Evolutionary conservation across 2,888 invertebrate genomes (phyloP).

Genomic region (Ennomos erosarius): DNA sequence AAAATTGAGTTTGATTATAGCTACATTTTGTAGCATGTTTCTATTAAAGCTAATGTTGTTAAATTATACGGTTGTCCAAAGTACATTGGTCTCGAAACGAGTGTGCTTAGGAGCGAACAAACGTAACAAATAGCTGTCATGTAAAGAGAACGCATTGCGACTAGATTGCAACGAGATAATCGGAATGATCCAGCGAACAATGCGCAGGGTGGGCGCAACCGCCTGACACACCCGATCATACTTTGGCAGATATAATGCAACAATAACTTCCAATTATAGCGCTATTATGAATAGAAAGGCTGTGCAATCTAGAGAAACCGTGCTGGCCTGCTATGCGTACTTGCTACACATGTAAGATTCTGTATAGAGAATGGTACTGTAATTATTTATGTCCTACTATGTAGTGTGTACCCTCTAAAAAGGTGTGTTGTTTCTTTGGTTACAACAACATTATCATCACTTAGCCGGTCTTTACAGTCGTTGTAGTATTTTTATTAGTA

Average conservation of each 20-base stretch:
- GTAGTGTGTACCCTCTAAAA: too few species aligned
- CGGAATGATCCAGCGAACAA: constrained; percentile 43
- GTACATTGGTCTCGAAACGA: constrained; percentile 22
- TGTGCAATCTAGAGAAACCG: not conserved
- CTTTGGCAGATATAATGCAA: constrained; percentile 30
- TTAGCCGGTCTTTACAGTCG: too few species aligned
- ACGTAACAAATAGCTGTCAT: constrained; percentile 39
- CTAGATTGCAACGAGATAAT: constrained; percentile 49
- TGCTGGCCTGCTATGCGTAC: not conserved
- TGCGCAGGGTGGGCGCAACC: constrained; percentile 44
- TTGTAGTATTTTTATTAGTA: too few species aligned
- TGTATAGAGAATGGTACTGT: not conserved
- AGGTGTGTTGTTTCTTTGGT: too few species aligned
- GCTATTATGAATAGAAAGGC: constrained; percentile 21
- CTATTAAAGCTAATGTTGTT: constrained; percentile 21
- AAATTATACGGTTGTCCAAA: constrained; percentile 25
- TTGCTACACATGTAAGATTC: not conserved
- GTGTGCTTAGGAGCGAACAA: constrained; percentile 29
- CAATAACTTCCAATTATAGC: constrained; percentile 22
- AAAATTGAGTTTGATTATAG: constrained; percentile 13
- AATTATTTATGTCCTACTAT: too few species aligned
- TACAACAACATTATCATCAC: too few species aligned
- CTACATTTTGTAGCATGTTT: constrained; percentile 13
- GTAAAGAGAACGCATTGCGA: constrained; percentile 46
- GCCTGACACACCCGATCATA: constrained; percentile 43